These are phyloP conservation scores for Sebastolobus altivelis DNA, from an alignment of 2,797 vertebrate species.

Conservation along the genomic window DNA sequence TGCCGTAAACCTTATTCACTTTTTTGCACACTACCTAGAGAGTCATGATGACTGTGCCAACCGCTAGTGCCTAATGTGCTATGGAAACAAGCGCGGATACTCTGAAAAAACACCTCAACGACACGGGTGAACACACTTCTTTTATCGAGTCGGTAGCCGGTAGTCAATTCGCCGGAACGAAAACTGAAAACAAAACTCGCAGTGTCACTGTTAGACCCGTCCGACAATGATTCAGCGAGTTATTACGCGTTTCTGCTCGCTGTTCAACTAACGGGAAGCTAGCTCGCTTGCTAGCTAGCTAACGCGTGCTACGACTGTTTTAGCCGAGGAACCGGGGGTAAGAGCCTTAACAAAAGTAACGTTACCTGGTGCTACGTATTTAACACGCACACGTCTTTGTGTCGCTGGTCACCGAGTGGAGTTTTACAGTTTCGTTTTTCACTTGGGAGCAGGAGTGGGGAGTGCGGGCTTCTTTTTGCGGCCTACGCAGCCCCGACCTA, in stretches of 20 bases:
- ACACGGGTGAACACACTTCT: constrained; percentile 40
- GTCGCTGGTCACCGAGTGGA: background rate
- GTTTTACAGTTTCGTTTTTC: constrained; percentile 48
- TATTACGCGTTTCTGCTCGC: constrained; percentile 81
- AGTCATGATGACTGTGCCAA: constrained; percentile 78
- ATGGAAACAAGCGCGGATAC: constrained; percentile 73
- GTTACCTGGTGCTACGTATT: constrained; percentile 39
- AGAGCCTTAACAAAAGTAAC: constrained; percentile 33
- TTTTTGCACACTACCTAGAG: constrained; percentile 81
- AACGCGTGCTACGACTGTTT: constrained; percentile 76
- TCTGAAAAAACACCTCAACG: constrained; percentile 42
- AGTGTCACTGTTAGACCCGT: constrained; percentile 79
- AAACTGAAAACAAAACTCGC: constrained; percentile 73
- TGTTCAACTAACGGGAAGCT: constrained; percentile 58
- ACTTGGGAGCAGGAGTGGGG: constrained; percentile 39
- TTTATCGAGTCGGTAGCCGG: constrained; percentile 15
- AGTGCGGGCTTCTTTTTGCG: constrained; percentile 65
- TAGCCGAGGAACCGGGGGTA: constrained; percentile 53
- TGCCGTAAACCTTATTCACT: constrained; percentile 75
- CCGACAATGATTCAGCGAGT: constrained; percentile 89
- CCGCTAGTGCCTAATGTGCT: constrained; percentile 66
- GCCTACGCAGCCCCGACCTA: constrained; percentile 84
- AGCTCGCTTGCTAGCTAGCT: constrained; percentile 78
- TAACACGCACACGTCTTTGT: constrained; percentile 21
- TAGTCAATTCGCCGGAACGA: constrained; percentile 43